phyloP scores from a whole-genome alignment of 2,888 invertebrate genomes.

The Megamerina dolium region DNA sequence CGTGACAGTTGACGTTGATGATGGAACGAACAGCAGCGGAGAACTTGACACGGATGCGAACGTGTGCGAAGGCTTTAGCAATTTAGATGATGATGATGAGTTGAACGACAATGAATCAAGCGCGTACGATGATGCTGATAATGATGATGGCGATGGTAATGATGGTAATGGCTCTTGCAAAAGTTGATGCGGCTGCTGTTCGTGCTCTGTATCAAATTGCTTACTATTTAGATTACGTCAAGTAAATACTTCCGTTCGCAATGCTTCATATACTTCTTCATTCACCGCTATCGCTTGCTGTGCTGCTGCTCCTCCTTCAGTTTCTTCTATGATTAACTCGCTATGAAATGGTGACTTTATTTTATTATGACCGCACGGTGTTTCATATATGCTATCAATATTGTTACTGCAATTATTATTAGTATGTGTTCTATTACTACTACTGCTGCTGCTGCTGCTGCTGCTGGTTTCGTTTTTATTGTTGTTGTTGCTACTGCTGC shows the following conservation, averaged over 20 bases:
- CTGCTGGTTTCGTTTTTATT: neutral
- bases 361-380: no score
- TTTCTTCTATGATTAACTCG: no score
- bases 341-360: no score
- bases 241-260: no score
- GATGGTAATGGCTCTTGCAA: constrained; percentile 4
- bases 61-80: neutral
- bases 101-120: neutral
- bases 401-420: constrained; percentile 5
- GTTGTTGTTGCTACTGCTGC: constrained; percentile 3
- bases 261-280: no score
- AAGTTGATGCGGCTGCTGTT: constrained; percentile 1
- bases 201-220: no score
- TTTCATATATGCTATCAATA: no score
- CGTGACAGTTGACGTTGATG: constrained; percentile 6
- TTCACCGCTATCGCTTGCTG: no score
- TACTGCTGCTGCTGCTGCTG: constrained; percentile 5
- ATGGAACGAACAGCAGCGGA: constrained; percentile 10
- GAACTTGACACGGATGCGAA: constrained; percentile 19
- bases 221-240: no score
- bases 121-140: constrained; percentile 6
- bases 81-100: constrained; percentile 4
- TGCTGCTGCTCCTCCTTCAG: no score
- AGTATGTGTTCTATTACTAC: constrained; percentile 10
- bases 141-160: constrained; percentile 7